Percentiles rank a stretch among this genome's conserved stretches.
Conservation (phyloP, 2,113 vertebrate genomes). For the Phalacrocorax brasilianus region DNA sequence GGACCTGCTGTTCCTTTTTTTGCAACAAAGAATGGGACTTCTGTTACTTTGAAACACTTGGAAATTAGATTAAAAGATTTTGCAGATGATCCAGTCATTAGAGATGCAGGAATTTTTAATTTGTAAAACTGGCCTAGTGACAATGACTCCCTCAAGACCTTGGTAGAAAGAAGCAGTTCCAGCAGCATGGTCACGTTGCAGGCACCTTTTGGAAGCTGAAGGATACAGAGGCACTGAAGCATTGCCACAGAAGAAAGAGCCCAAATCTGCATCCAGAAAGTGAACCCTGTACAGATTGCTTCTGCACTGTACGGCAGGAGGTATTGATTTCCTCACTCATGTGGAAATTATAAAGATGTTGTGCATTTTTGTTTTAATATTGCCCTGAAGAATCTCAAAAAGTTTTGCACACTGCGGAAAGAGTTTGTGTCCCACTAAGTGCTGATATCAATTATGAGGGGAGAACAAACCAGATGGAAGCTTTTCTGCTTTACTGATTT, state of each 20-base stretch:
- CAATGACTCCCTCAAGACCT: constrained; percentile 16
- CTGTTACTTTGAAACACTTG: constrained; percentile 28
- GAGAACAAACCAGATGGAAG: background rate
- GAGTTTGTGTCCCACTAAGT: background rate
- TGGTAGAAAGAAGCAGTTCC: background rate
- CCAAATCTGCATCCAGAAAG: constrained; percentile 16
- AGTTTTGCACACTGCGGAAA: background rate
- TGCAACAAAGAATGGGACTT: constrained; percentile 1
- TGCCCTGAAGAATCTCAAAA: background rate
- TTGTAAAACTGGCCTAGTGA: constrained; percentile 41
- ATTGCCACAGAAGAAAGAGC: background rate
- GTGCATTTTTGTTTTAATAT: background rate
- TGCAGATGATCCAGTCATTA: constrained; percentile 45
- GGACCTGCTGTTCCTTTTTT: constrained; percentile 33
- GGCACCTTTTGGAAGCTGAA: constrained; percentile 22
- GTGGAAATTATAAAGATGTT: constrained; percentile 35
- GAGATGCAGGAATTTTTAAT: constrained; percentile 64
- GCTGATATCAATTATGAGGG: background rate
- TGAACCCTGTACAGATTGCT: constrained; percentile 24
- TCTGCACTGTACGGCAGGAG: background rate
- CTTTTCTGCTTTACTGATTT: background rate
- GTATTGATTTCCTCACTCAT: constrained; percentile 9
- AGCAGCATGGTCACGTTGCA: background rate
- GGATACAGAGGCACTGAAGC: background rate
- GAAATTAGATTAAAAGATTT: constrained; percentile 43